Percentiles rank a stretch among this genome's conserved stretches.
These are phyloP conservation scores for Hestina assimilis DNA, from an alignment of 1,140 invertebrate genomes.

Conservation along the genomic window DNA sequence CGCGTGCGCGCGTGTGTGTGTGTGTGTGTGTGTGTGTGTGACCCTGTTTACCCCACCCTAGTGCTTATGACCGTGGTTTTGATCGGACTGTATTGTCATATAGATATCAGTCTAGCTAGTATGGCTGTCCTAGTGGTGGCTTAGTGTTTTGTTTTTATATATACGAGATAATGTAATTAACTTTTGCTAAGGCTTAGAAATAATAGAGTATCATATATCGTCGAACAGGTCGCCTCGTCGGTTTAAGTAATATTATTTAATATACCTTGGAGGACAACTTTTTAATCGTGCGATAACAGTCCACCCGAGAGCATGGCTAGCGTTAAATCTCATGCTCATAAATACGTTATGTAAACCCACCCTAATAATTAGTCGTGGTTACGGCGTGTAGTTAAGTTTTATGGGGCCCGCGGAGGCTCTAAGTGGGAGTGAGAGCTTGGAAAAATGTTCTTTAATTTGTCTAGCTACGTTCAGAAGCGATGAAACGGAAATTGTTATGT, in stretches of 20 bases:
- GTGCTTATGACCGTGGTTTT: too few relatives aligned
- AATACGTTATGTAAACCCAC: constrained; percentile 77
- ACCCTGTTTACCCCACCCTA: too few relatives aligned
- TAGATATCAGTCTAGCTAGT: too few relatives aligned
- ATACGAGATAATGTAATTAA: too few relatives aligned
- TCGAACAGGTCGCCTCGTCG: constrained; percentile 19
- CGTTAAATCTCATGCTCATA: constrained; percentile 74
- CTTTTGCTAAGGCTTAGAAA: too few relatives aligned
- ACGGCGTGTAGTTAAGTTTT: constrained; percentile 74
- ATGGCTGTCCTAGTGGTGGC: too few relatives aligned
- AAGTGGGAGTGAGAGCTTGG: constrained; percentile 56
- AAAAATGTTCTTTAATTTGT: constrained; percentile 77
- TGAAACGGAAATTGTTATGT: constrained; percentile 73
- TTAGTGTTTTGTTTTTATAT: too few relatives aligned
- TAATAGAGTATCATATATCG: neutral
- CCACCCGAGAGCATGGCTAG: constrained; percentile 62
- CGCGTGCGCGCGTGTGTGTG: too few relatives aligned
- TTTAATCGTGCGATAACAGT: constrained; percentile 75
- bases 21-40: too few relatives aligned
- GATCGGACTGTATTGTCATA: too few relatives aligned
- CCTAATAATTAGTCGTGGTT: constrained; percentile 77
- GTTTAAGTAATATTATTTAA: constrained; percentile 65
- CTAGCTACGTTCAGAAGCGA: constrained; percentile 54
- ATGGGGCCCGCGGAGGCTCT: constrained; percentile 55
- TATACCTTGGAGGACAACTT: constrained; percentile 69